Percentiles rank a stretch among this genome's conserved stretches.
Evolutionary conservation across 2,888 invertebrate species (phyloP).

Genomic region (Tipula confusa): DNA sequence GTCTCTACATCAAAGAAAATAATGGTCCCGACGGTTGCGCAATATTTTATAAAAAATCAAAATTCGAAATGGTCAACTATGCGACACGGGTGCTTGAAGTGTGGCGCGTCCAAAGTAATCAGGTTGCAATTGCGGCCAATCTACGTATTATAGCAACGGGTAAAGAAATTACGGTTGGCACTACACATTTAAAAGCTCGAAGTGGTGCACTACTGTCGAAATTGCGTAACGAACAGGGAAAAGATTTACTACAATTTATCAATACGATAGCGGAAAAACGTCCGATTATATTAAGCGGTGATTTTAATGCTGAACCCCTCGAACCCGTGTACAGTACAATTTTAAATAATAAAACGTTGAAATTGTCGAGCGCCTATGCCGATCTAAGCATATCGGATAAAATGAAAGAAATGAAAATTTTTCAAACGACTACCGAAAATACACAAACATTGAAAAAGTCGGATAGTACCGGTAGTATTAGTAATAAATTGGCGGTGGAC

Average conservation of each 20-base stretch:
- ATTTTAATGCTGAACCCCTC: slow-evolving; percentile 70
- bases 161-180: slow-evolving; percentile 61
- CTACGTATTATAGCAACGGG: slow-evolving; percentile 55
- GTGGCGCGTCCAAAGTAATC: slow-evolving; percentile 70
- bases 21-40: slow-evolving; percentile 78
- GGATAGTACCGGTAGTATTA: background rate
- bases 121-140: slow-evolving; percentile 60
- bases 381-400: slow-evolving; percentile 42
- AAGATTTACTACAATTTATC: slow-evolving; percentile 59
- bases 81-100: slow-evolving; percentile 62
- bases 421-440: background rate
- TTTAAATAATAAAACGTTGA: slow-evolving; percentile 48
- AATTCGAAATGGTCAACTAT: slow-evolving; percentile 57
- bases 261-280: slow-evolving; percentile 50
- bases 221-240: slow-evolving; percentile 66
- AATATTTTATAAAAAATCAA: slow-evolving; percentile 62
- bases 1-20: slow-evolving; percentile 64
- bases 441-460: background rate
- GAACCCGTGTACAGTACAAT: slow-evolving; percentile 66
- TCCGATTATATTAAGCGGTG: slow-evolving; percentile 65
- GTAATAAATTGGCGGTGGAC: slow-evolving; percentile 34
- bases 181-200: slow-evolving; percentile 71
- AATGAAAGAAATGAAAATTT: slow-evolving; percentile 27
- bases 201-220: slow-evolving; percentile 62
- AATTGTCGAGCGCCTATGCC: slow-evolving; percentile 55